These are phyloP conservation scores for Bombus cullumanus DNA, from an alignment of 1,140 invertebrate species.

Conservation along the genomic window DNA sequence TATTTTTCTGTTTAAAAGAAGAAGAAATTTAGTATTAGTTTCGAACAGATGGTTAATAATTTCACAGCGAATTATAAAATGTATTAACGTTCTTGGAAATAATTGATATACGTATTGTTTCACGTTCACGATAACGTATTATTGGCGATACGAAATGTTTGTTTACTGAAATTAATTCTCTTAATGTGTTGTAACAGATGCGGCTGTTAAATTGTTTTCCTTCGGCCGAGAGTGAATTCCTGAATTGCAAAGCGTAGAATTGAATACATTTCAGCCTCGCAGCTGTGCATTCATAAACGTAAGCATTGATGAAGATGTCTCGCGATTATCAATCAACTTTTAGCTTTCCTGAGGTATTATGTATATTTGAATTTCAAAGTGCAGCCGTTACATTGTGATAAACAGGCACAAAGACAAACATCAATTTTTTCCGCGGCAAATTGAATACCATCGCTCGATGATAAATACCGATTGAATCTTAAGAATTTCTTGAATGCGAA, in stretches of 20 bases:
- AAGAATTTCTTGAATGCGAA: conserved; percentile 1
- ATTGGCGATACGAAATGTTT: not conserved
- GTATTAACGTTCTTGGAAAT: not conserved
- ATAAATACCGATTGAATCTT: conserved; percentile 9
- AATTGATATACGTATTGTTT: not conserved
- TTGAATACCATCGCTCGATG: conserved; percentile 16
- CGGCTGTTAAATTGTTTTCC: not conserved
- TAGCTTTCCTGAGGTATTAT: conserved; percentile 9
- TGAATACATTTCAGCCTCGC: not conserved
- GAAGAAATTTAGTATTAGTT: not conserved
- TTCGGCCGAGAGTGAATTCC: not conserved
- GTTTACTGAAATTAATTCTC: not conserved
- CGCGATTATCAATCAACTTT: conserved; percentile 5
- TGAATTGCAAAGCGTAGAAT: conserved; percentile 2
- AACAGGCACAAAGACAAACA: not conserved
- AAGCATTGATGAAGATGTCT: not conserved
- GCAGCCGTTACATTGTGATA: conserved; percentile 19
- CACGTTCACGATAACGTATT: not conserved
- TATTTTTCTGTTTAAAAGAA: not conserved
- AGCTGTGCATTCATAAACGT: not conserved
- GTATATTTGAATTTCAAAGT: conserved; percentile 38
- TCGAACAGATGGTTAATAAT: not conserved
- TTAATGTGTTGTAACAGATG: not conserved
- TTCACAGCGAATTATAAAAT: not conserved
- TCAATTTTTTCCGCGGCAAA: conserved; percentile 14